A percentile compares a stretch with the other conserved stretches of the same genome.
Evolutionary conservation across 1,140 invertebrate species (phyloP).

Genomic region (Zaprionus tsacasi): DNA sequence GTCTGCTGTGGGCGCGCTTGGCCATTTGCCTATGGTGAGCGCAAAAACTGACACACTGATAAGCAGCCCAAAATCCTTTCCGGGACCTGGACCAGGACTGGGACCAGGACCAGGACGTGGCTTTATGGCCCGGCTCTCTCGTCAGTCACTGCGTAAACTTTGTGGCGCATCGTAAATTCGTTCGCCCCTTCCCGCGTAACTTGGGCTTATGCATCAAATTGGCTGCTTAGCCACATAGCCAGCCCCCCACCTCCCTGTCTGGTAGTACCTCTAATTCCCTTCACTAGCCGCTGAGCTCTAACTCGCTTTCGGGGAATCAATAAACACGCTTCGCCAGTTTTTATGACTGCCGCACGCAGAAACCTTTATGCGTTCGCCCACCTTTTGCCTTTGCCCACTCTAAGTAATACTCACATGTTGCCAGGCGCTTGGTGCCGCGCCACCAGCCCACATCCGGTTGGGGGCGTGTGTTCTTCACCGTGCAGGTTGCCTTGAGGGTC

Average conservation of each 20-base stretch:
- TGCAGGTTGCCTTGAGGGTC: slow-evolving; percentile 72
- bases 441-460: slow-evolving; percentile 81
- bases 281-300: neutral
- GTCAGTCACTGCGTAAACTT: slow-evolving; percentile 64
- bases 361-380: slow-evolving; percentile 49
- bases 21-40: slow-evolving; percentile 40
- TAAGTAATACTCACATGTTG: slow-evolving; percentile 77
- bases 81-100: slow-evolving; percentile 11
- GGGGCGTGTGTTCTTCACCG: slow-evolving; percentile 76
- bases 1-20: slow-evolving; percentile 30
- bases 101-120: neutral
- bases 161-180: slow-evolving; percentile 64
- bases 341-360: slow-evolving; percentile 43
- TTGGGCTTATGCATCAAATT: slow-evolving; percentile 48
- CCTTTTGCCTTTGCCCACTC: neutral
- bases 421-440: slow-evolving; percentile 69
- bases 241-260: neutral
- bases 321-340: slow-evolving; percentile 65
- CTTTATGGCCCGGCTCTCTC: slow-evolving; percentile 37
- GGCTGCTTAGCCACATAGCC: slow-evolving; percentile 41
- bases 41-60: slow-evolving; percentile 49
- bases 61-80: slow-evolving; percentile 56
- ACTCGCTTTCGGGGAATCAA: slow-evolving; percentile 51
- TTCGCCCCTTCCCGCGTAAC: slow-evolving; percentile 5
- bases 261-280: neutral